Percentiles rank a stretch among this genome's conserved stretches.
Evolutionary conservation across 2,888 invertebrate genomes (phyloP).

Genomic region (Tenthredo amoena): DNA sequence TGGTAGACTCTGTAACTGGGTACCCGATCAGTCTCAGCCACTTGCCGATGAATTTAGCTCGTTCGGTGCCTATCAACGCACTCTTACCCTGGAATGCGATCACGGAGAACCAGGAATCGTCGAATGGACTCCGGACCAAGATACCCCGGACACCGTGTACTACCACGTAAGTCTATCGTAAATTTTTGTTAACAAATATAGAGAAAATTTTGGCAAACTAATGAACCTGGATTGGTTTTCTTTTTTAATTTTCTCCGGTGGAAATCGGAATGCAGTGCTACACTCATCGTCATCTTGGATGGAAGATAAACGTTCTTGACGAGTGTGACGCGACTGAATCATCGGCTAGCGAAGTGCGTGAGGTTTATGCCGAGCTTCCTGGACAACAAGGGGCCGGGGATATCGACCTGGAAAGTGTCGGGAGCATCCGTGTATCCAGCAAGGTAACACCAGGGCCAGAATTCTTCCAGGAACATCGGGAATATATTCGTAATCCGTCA

Average conservation of each 20-base stretch:
- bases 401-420: slow-evolving; percentile 68
- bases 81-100: slow-evolving; percentile 90
- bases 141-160: slow-evolving; percentile 95
- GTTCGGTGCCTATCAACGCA: slow-evolving; percentile 94
- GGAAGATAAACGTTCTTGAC: slow-evolving; percentile 96
- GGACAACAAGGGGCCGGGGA: slow-evolving; percentile 71
- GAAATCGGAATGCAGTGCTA: slow-evolving; percentile 84
- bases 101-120: slow-evolving; percentile 91
- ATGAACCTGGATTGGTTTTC: neutral
- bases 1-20: slow-evolving; percentile 94
- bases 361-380: slow-evolving; percentile 78
- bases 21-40: slow-evolving; percentile 86
- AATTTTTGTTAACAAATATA: neutral
- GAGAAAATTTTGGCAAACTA: neutral
- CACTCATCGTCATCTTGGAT: slow-evolving; percentile 95
- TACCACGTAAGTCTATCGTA: slow-evolving; percentile 85
- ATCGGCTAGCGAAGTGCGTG: slow-evolving; percentile 81
- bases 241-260: neutral
- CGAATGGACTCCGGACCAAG: slow-evolving; percentile 91
- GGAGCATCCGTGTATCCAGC: slow-evolving; percentile 70
- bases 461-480: slow-evolving; percentile 69
- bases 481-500: slow-evolving; percentile 65
- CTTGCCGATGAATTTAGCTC: slow-evolving; percentile 90
- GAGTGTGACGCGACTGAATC: slow-evolving; percentile 83
- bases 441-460: slow-evolving; percentile 75